A percentile compares a stretch with the other conserved stretches of the same genome.
Evolutionary conservation across 1,140 invertebrate species (phyloP).

Genomic region (Bombus superbus): DNA sequence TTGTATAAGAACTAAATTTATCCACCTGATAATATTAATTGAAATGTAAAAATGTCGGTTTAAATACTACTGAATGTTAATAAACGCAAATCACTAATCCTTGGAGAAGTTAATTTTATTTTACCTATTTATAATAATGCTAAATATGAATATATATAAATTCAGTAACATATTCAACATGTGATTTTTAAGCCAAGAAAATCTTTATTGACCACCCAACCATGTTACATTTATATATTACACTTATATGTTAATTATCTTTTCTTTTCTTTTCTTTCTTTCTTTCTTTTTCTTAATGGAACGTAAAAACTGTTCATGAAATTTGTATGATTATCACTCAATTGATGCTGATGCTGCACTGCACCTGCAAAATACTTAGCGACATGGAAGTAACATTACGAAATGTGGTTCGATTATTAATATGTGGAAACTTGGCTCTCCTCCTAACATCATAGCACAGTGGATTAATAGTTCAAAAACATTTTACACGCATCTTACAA

Average conservation of each 20-base stretch:
- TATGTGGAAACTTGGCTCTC: slow-evolving; percentile 66
- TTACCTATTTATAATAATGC: slow-evolving; percentile 1
- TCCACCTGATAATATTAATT: slow-evolving; percentile 60
- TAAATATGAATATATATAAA: not conserved
- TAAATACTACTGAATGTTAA: slow-evolving; percentile 58
- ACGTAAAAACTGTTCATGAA: slow-evolving; percentile 73
- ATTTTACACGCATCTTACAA: slow-evolving; percentile 76
- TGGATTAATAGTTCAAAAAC: slow-evolving; percentile 71
- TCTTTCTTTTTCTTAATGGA: slow-evolving; percentile 66
- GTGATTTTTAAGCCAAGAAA: slow-evolving; percentile 66
- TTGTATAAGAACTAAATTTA: slow-evolving; percentile 66
- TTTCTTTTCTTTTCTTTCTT: slow-evolving; percentile 58
- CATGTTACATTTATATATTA: slow-evolving; percentile 75
- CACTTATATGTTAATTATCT: slow-evolving; percentile 68
- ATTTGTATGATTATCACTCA: slow-evolving; percentile 75
- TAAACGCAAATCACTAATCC: slow-evolving; percentile 53
- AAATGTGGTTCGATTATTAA: slow-evolving; percentile 67
- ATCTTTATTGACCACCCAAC: slow-evolving; percentile 75
- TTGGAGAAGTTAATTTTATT: slow-evolving; percentile 28
- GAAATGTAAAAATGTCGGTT: slow-evolving; percentile 54
- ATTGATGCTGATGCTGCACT: slow-evolving; percentile 78
- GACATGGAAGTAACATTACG: slow-evolving; percentile 74
- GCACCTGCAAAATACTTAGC: slow-evolving; percentile 82
- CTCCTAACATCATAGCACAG: slow-evolving; percentile 65
- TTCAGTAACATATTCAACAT: slow-evolving; percentile 6